Conservation (phyloP, 2,888 invertebrate species). For the Acronicta aceris region DNA sequence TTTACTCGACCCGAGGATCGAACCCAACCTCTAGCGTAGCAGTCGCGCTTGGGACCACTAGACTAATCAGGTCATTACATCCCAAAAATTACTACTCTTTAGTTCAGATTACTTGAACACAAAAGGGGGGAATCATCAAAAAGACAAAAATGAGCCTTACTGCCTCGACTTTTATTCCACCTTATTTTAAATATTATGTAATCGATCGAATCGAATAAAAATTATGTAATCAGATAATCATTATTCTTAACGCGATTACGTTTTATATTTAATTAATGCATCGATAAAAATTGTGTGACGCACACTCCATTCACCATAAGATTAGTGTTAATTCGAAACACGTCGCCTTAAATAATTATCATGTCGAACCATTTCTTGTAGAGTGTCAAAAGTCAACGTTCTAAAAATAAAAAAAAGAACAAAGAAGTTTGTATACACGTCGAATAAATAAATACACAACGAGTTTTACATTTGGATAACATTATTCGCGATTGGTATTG, state of each 20-base stretch:
- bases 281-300: conserved; percentile 8
- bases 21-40: too few relatives aligned
- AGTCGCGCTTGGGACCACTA: too few relatives aligned
- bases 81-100: too few relatives aligned
- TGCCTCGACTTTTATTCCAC: not conserved
- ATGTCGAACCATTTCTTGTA: conserved; percentile 36
- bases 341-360: conserved; percentile 20
- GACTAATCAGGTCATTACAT: too few relatives aligned
- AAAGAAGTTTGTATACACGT: conserved; percentile 68
- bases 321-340: conserved; percentile 8
- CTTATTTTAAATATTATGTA: too few relatives aligned
- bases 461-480: conserved; percentile 68
- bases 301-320: not conserved
- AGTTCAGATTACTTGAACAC: too few relatives aligned
- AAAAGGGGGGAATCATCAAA: too few relatives aligned
- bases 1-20: too few relatives aligned
- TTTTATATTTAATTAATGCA: not conserved
- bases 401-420: conserved; percentile 74
- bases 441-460: conserved; percentile 75
- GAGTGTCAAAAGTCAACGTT: conserved; percentile 76
- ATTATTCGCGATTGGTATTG: conserved; percentile 60
- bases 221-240: not conserved
- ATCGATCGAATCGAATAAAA: not conserved
- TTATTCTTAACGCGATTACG: not conserved
- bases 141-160: too few relatives aligned